Conservation (phyloP, 2,113 vertebrate genomes). For the Planiliza haematocheilus region DNA sequence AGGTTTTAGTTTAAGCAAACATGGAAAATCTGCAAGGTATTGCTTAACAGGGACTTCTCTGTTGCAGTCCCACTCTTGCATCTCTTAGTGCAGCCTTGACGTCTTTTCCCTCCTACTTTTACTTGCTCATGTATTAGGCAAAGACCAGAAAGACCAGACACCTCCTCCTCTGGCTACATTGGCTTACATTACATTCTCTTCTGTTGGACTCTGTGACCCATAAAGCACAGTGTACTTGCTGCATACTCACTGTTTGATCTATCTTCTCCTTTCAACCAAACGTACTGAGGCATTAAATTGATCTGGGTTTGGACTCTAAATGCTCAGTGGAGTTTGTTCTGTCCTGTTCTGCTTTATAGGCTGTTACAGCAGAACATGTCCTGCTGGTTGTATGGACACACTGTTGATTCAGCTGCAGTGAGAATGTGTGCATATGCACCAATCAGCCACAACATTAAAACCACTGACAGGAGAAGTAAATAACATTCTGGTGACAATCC, state of each 20-base stretch:
- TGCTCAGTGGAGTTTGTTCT: constrained; percentile 16
- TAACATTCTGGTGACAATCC: no score
- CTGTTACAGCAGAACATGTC: constrained; percentile 42
- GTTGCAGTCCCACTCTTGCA: background rate
- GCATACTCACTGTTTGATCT: constrained; percentile 18
- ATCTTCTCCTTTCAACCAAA: constrained; percentile 14
- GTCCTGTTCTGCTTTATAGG: constrained; percentile 32
- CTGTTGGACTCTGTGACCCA: constrained; percentile 40
- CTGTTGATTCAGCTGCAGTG: constrained; percentile 69
- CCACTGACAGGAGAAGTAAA: no score
- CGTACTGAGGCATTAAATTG: constrained; percentile 21
- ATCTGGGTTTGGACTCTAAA: constrained; percentile 16
- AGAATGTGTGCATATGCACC: constrained; percentile 11
- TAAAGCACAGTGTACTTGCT: constrained; percentile 6
- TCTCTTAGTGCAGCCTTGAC: constrained; percentile 21
- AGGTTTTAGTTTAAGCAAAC: constrained; percentile 27
- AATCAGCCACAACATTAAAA: no score
- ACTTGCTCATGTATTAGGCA: constrained; percentile 39
- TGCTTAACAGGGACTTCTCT: constrained; percentile 33
- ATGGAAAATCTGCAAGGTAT: constrained; percentile 35
- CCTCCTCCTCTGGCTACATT: constrained; percentile 9
- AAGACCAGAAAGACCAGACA: constrained; percentile 41
- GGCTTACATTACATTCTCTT: constrained; percentile 19
- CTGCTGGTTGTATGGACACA: constrained; percentile 47
- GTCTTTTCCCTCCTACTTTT: constrained; percentile 49